These are phyloP conservation scores for Prinia subflava DNA, from an alignment of 2,113 vertebrate genomes.

Conservation along the genomic window DNA sequence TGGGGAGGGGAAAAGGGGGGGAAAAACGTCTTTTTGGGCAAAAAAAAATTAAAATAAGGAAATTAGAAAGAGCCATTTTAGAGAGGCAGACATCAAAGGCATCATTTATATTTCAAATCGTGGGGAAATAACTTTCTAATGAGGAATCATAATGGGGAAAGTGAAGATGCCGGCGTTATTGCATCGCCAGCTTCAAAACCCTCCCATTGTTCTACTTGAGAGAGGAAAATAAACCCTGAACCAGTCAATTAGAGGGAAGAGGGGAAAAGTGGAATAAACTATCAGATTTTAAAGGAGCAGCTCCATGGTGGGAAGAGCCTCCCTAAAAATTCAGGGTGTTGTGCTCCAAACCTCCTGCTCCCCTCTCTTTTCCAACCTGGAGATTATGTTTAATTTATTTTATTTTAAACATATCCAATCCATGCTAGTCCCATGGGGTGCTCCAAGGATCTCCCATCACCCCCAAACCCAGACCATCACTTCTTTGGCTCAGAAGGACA, in stretches of 20 bases:
- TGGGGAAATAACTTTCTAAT: slow-evolving; percentile 73
- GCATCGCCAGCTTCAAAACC: slow-evolving; percentile 60
- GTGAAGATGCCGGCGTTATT: slow-evolving; percentile 27
- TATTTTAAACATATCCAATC: not conserved
- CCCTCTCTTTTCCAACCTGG: not conserved
- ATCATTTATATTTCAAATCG: slow-evolving; percentile 68
- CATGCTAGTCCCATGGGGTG: too few relatives aligned
- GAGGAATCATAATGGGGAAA: slow-evolving; percentile 57
- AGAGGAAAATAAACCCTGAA: not conserved
- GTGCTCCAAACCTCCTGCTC: not conserved
- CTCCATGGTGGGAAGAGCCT: not conserved
- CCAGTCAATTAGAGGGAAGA: slow-evolving; percentile 35
- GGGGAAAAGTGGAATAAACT: slow-evolving; percentile 32
- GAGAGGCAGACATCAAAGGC: slow-evolving; percentile 63
- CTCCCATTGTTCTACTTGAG: slow-evolving; percentile 67
- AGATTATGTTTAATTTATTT: not conserved
- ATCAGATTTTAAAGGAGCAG: slow-evolving; percentile 52
- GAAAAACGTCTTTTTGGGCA: not conserved
- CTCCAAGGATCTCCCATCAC: not conserved
- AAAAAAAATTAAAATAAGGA: slow-evolving; percentile 1
- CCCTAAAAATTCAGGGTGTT: not conserved
- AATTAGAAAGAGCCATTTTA: slow-evolving; percentile 41
- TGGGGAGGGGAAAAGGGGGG: not conserved
- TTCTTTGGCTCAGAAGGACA: not conserved
- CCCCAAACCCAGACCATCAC: not conserved